Evolutionary conservation across 2,113 vertebrate genomes (phyloP), one percentile per base, ranked within the genome.

Genomic region (Ammodytes dubius): DNA sequence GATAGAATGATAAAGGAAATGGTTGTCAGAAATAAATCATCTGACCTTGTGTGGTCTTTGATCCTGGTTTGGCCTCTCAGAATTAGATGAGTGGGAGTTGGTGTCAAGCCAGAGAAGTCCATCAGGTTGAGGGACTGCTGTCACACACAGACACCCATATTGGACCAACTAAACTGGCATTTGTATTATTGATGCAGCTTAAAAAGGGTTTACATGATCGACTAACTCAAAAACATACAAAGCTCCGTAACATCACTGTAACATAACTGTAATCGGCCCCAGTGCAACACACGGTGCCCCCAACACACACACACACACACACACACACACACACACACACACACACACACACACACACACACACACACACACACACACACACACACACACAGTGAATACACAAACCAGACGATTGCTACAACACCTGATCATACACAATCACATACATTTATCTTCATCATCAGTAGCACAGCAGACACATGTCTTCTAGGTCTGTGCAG

Each of bases 1-100:
- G 7, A 19, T 5, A 74, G 39, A 52, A 13, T 46, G 35, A 81
- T 65, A 19, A 15, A 10, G 12, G 27, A 11, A 37, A 53, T 67
- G 12, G 11, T 9, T 47, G 45, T 3, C 14, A 58, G 19, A 43
- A 75, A 65, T 77, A 82, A 82, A 70, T 82, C 46, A 27, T 27
- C 9, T 40, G 12, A 76, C 49, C 40, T 50, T 72, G 43, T 60
- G 64, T 65, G 14, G 37, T 58, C 35, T 78, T 70, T 69, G 45
- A 50, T 65, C 90, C 83, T 95, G 95, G 95, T 92, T 95, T 96
- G 91, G 94, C 95, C 59, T 96, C 96, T 95, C 95, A 68, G 52
- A 64, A 47, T 60, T 19, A 73, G 64, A 84, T 73, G 82, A 82
- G 42, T 63, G 71, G 53, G 50, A 42, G 0, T 68, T 40, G 65